These are phyloP conservation scores for Perca fluviatilis DNA, from an alignment of 2,113 vertebrate genomes.

Conservation along the genomic window DNA sequence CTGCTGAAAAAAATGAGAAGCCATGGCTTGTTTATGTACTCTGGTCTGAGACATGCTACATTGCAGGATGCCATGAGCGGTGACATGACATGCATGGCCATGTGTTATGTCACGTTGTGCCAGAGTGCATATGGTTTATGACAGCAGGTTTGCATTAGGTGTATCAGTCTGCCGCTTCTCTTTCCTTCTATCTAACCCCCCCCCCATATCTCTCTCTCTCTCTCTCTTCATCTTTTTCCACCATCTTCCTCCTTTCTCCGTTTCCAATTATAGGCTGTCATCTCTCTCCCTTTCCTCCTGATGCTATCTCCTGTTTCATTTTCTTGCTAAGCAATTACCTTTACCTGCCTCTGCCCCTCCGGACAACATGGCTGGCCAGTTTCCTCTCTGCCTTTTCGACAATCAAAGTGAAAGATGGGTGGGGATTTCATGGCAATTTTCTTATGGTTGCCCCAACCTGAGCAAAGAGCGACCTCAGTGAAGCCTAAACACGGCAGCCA, in stretches of 20 bases:
- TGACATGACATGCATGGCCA: constrained; percentile 58
- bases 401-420: constrained; percentile 52
- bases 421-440: constrained; percentile 49
- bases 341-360: constrained; percentile 57
- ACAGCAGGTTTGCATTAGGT: constrained; percentile 57
- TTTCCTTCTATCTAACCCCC: background rate
- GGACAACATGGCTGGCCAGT: constrained; percentile 55
- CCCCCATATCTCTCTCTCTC: no score
- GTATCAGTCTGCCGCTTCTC: background rate
- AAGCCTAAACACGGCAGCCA: constrained; percentile 2
- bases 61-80: constrained; percentile 30
- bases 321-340: constrained; percentile 71
- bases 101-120: constrained; percentile 63
- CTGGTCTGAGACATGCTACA: constrained; percentile 33
- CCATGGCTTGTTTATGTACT: constrained; percentile 32
- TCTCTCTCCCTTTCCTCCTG: constrained; percentile 47
- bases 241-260: constrained; percentile 51
- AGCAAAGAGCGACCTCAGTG: constrained; percentile 25
- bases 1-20: constrained; percentile 12
- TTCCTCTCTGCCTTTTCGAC: constrained; percentile 48
- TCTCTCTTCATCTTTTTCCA: constrained; percentile 15
- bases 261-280: constrained; percentile 71
- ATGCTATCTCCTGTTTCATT: constrained; percentile 72
- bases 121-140: constrained; percentile 43
- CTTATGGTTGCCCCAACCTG: constrained; percentile 18